These are phyloP conservation scores for Tetranychus piercei DNA, from an alignment of 2,888 invertebrate species.

Conservation along the genomic window DNA sequence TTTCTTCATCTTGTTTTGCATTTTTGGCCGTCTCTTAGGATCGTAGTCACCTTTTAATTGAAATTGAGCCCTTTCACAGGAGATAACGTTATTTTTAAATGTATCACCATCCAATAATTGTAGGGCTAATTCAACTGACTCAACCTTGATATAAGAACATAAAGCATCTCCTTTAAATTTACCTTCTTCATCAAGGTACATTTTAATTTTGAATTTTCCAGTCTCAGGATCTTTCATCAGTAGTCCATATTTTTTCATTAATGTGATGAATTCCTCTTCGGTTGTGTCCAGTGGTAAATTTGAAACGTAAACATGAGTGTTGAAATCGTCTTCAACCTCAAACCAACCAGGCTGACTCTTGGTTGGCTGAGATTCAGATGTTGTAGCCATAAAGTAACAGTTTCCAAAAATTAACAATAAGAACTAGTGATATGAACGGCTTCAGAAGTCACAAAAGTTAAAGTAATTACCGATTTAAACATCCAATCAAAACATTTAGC, in stretches of 20 bases:
- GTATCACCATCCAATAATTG: constrained; percentile 73
- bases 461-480: too few relatives aligned
- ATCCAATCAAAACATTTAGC: too few relatives aligned
- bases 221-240: constrained; percentile 66
- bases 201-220: constrained; percentile 66
- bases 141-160: constrained; percentile 83
- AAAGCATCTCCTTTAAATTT: constrained; percentile 83
- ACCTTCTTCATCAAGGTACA: constrained; percentile 65
- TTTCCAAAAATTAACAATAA: too few relatives aligned
- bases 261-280: constrained; percentile 59
- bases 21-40: constrained; percentile 59
- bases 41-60: constrained; percentile 80
- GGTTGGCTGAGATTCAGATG: too few relatives aligned
- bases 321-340: constrained; percentile 63
- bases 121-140: constrained; percentile 80
- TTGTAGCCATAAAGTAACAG: too few relatives aligned
- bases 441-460: too few relatives aligned
- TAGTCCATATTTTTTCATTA: constrained; percentile 91
- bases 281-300: constrained; percentile 73
- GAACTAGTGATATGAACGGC: too few relatives aligned
- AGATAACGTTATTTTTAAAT: constrained; percentile 56
- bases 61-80: constrained; percentile 80
- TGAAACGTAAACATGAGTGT: constrained; percentile 87
- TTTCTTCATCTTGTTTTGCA: constrained; percentile 43
- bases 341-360: constrained; percentile 54